A percentile compares a stretch with the other conserved stretches of the same genome.
These are phyloP conservation scores for Mionectes macconnelli DNA, from an alignment of 2,113 vertebrate genomes.

Conservation along the genomic window DNA sequence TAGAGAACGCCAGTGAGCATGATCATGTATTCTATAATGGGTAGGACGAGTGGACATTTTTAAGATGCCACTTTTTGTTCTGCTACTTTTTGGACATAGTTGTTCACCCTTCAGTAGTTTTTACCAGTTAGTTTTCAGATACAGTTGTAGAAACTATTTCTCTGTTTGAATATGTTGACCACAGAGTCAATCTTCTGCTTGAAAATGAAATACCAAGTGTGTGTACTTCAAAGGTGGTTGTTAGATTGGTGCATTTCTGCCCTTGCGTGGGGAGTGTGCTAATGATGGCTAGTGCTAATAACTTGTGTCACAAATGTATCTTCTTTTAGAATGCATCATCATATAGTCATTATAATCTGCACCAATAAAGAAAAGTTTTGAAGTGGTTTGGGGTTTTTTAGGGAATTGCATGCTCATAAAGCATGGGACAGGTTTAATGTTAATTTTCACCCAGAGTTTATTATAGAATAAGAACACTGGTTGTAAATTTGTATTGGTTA, in stretches of 20 bases:
- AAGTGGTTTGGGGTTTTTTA: background rate
- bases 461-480: background rate
- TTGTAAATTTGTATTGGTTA: background rate
- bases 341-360: background rate
- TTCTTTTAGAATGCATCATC: background rate
- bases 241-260: background rate
- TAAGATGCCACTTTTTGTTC: background rate
- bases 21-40: background rate
- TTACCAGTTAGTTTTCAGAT: background rate
- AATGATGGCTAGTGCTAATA: background rate
- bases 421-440: background rate
- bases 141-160: background rate
- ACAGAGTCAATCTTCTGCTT: background rate
- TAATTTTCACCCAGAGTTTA: background rate
- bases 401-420: background rate
- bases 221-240: accelerated
- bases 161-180: background rate
- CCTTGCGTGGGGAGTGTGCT: accelerated
- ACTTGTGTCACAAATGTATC: background rate
- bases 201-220: background rate
- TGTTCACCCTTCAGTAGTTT: background rate
- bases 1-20: background rate
- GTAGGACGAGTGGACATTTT: background rate
- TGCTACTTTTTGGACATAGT: background rate
- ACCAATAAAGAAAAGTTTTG: background rate